phyloP scores from a whole-genome alignment of 2,888 invertebrate genomes.

The Diabrotica balteata region DNA sequence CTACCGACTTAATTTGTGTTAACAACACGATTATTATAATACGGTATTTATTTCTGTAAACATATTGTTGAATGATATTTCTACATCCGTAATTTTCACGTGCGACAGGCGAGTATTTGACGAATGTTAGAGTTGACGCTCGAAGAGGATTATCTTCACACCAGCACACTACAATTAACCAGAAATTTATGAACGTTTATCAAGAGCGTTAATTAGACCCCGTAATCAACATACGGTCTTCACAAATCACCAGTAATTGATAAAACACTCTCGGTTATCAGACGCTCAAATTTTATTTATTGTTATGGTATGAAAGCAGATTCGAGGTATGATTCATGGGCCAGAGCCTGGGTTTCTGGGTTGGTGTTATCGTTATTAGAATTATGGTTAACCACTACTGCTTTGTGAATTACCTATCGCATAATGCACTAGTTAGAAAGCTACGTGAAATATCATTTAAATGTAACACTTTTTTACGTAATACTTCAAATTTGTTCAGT shows the following conservation, averaged over 20 bases:
- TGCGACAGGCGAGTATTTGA: conserved; percentile 15
- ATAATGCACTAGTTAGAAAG: too few species aligned
- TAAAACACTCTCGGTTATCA: conserved; percentile 31
- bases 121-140: conserved; percentile 28
- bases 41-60: too few species aligned
- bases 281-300: conserved; percentile 31
- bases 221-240: conserved; percentile 31
- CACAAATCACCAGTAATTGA: conserved; percentile 34
- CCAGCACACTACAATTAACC: conserved; percentile 34
- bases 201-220: conserved; percentile 30
- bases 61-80: too few species aligned
- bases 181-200: conserved; percentile 34
- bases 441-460: too few species aligned
- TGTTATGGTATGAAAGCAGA: conserved; percentile 25
- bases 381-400: too few species aligned
- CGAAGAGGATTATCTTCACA: conserved; percentile 42
- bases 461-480: too few species aligned
- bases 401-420: too few species aligned
- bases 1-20: too few species aligned
- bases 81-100: conserved; percentile 1
- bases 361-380: too few species aligned
- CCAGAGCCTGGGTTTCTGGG: conserved; percentile 1
- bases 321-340: conserved; percentile 15
- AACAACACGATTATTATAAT: too few species aligned
- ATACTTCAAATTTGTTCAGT: too few species aligned